Percentiles rank a stretch among this genome's conserved stretches.
Conservation (phyloP, 2,888 invertebrate genomes). For the Nebria salina region DNA sequence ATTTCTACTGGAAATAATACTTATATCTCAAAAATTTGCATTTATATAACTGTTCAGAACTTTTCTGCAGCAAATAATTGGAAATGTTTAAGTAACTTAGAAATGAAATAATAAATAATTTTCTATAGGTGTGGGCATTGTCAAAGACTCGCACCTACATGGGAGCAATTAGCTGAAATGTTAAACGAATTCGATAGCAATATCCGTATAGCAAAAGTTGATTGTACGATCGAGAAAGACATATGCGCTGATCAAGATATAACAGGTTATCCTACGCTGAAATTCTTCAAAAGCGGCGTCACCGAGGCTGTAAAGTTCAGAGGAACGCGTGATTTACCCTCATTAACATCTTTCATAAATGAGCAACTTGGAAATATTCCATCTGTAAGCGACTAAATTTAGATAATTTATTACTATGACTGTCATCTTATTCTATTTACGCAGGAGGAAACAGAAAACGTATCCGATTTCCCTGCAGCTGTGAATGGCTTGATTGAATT, state of each 20-base stretch:
- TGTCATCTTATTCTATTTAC: constrained; percentile 34
- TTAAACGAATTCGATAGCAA: constrained; percentile 71
- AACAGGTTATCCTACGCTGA: constrained; percentile 75
- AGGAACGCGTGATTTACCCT: constrained; percentile 80
- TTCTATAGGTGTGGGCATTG: constrained; percentile 84
- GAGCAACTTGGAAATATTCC: constrained; percentile 70
- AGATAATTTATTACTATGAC: constrained; percentile 32
- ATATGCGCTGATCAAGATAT: constrained; percentile 80
- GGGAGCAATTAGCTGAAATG: constrained; percentile 78
- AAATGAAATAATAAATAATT: neutral
- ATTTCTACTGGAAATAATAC: neutral
- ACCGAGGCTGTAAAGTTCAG: constrained; percentile 77
- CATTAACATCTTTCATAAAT: constrained; percentile 79
- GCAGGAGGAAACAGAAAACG: constrained; percentile 55
- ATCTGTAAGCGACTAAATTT: constrained; percentile 52
- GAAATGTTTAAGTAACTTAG: too few relatives aligned
- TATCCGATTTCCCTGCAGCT: constrained; percentile 65
- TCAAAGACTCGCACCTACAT: constrained; percentile 77
- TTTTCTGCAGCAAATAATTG: too few relatives aligned
- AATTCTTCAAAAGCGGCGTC: constrained; percentile 79
- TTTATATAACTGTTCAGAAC: too few relatives aligned
- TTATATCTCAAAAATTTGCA: too few relatives aligned
- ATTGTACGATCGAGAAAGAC: constrained; percentile 76
- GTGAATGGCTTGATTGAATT: constrained; percentile 75
- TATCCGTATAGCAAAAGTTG: constrained; percentile 80